A percentile compares a stretch with the other conserved stretches of the same genome.
These are phyloP conservation scores for Macropodus opercularis DNA, from an alignment of 2,797 vertebrate species.

Conservation along the genomic window DNA sequence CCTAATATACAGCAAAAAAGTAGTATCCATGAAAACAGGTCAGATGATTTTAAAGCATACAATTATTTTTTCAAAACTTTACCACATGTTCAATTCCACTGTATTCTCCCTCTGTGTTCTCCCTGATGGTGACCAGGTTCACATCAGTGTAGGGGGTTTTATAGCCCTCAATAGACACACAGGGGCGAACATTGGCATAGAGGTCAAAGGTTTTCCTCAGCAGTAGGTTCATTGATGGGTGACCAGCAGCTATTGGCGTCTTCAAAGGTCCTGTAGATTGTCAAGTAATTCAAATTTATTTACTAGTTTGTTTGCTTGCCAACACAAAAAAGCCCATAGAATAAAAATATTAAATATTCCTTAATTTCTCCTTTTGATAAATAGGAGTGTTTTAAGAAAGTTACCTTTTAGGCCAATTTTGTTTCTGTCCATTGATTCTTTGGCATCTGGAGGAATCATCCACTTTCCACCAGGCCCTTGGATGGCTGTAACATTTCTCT, in stretches of 20 bases:
- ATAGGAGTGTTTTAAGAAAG: neutral
- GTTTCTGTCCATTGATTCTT: conserved; percentile 97
- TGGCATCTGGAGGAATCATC: conserved; percentile 95
- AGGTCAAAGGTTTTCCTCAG: conserved; percentile 96
- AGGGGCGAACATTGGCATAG: conserved; percentile 94
- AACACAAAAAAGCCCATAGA: neutral
- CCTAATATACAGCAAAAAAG: too few relatives aligned
- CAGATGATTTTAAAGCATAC: too few relatives aligned
- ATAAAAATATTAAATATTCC: too few relatives aligned
- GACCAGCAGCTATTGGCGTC: conserved; percentile 95
- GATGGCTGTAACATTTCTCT: conserved; percentile 92
- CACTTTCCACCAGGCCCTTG: conserved; percentile 94
- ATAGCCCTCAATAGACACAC: conserved; percentile 94
- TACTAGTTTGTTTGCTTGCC: neutral
- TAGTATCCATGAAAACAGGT: too few relatives aligned
- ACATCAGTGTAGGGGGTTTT: conserved; percentile 94
- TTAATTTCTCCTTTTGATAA: too few relatives aligned
- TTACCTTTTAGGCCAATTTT: conserved; percentile 97
- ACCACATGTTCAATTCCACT: conserved; percentile 97
- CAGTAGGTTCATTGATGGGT: conserved; percentile 95
- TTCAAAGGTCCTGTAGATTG: conserved; percentile 88
- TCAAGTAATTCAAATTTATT: conserved; percentile 1
- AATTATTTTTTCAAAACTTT: too few relatives aligned
- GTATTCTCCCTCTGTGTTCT: conserved; percentile 98
- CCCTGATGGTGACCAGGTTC: conserved; percentile 94